A percentile compares a stretch with the other conserved stretches of the same genome.
Evolutionary conservation across 2,113 vertebrate genomes (phyloP).

Genomic region (Prolemur simus): DNA sequence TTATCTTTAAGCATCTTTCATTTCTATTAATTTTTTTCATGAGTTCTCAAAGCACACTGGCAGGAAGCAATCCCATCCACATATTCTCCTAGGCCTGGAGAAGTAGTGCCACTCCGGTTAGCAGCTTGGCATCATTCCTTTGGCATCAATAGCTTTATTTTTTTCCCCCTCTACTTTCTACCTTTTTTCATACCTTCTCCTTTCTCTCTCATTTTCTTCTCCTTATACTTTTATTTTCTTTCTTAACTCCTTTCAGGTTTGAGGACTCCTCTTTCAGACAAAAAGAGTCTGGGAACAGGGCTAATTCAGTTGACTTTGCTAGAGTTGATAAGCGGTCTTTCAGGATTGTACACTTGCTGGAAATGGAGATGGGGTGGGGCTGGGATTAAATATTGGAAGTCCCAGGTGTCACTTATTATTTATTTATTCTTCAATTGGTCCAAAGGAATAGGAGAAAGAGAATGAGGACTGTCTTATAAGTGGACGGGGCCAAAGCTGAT

Average conservation of each 20-base stretch:
- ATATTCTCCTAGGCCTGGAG: background rate
- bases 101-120: background rate
- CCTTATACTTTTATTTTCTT: background rate
- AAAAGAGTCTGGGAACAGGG: background rate
- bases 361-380: background rate
- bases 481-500: background rate
- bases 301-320: background rate
- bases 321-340: background rate
- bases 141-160: background rate
- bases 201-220: background rate
- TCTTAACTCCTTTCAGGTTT: background rate
- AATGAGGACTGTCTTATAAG: background rate
- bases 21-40: background rate
- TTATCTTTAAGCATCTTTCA: background rate
- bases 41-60: background rate
- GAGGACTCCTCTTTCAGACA: background rate
- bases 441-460: background rate
- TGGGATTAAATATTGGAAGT: background rate
- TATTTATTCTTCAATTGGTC: slow-evolving; percentile 36
- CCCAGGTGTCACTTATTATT: background rate
- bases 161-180: background rate
- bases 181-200: background rate
- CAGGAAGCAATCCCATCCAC: background rate
- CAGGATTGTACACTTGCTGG: background rate
- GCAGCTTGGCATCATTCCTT: background rate